Evolutionary conservation across 1,140 invertebrate genomes (phyloP).

Genomic region (Zaprionus tsacasi): DNA sequence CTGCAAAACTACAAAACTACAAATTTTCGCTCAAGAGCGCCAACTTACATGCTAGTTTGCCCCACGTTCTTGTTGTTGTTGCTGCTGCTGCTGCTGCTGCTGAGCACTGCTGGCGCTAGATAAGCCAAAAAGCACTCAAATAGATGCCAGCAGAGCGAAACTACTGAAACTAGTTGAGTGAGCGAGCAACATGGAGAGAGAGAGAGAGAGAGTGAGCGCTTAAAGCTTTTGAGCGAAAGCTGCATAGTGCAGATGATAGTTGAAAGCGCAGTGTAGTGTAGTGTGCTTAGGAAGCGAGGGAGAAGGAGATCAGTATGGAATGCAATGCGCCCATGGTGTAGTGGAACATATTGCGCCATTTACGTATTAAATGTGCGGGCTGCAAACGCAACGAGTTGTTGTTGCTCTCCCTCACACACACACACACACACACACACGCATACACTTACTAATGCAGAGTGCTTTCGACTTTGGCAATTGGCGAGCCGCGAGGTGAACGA

Average conservation of each 20-base stretch:
- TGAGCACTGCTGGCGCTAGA: constrained; percentile 30
- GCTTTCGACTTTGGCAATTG: constrained; percentile 52
- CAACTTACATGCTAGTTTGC: constrained; percentile 70
- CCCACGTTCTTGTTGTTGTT: no score
- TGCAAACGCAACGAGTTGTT: neutral
- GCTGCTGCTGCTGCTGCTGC: no score
- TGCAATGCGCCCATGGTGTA: neutral
- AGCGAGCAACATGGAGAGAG: constrained; percentile 4
- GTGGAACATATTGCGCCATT: neutral
- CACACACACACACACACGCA: neutral
- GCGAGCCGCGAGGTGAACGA: constrained; percentile 71
- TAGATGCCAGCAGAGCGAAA: constrained; percentile 46
- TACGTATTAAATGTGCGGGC: neutral
- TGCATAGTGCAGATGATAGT: neutral
- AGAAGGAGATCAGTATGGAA: neutral
- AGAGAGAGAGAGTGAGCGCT: no score
- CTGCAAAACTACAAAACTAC: constrained; percentile 33
- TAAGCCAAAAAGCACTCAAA: constrained; percentile 57
- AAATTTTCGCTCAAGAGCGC: constrained; percentile 63
- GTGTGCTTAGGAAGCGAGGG: neutral
- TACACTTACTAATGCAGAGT: constrained; percentile 26
- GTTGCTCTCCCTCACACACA: neutral
- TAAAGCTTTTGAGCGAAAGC: constrained; percentile 52
- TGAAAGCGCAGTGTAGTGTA: neutral
- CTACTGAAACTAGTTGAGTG: constrained; percentile 62